A percentile compares a stretch with the other conserved stretches of the same genome.
Conservation (phyloP, 2,888 invertebrate species). For the Lacanobia oleracea region DNA sequence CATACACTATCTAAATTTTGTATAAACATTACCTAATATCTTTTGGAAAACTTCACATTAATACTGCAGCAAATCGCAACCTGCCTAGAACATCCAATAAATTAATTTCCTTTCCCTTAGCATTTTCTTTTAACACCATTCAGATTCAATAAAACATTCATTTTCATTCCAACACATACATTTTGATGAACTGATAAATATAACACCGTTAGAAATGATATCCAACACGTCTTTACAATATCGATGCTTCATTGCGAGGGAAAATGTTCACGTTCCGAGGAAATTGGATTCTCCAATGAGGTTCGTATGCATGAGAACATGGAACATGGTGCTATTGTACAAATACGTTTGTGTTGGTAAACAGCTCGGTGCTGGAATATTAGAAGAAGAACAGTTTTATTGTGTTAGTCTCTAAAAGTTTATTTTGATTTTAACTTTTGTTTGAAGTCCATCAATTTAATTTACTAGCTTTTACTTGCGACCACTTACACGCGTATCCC, state of each 20-base stretch:
- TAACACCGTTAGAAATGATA: conserved; percentile 47
- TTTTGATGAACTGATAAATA: conserved; percentile 50
- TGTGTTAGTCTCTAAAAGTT: not conserved
- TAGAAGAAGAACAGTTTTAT: not conserved
- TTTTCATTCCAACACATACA: conserved; percentile 1
- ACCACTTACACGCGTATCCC: too few species aligned
- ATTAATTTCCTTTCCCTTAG: not conserved
- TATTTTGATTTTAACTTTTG: too few species aligned
- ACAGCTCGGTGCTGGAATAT: conserved; percentile 25
- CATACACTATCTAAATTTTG: too few species aligned
- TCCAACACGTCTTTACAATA: conserved; percentile 68
- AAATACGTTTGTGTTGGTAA: conserved; percentile 33
- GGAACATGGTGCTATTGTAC: conserved; percentile 23
- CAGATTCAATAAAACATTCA: not conserved
- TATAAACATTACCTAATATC: too few species aligned
- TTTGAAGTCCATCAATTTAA: too few species aligned
- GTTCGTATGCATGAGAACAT: conserved; percentile 55
- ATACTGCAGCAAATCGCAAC: not conserved
- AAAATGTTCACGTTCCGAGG: conserved; percentile 80
- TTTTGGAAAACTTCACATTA: not conserved
- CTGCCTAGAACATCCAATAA: not conserved
- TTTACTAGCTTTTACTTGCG: too few species aligned
- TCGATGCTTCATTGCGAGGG: conserved; percentile 72
- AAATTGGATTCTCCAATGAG: conserved; percentile 82
- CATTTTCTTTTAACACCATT: not conserved